Conservation (phyloP, 2,797 vertebrate genomes). For the Spondyliosoma cantharus region DNA sequence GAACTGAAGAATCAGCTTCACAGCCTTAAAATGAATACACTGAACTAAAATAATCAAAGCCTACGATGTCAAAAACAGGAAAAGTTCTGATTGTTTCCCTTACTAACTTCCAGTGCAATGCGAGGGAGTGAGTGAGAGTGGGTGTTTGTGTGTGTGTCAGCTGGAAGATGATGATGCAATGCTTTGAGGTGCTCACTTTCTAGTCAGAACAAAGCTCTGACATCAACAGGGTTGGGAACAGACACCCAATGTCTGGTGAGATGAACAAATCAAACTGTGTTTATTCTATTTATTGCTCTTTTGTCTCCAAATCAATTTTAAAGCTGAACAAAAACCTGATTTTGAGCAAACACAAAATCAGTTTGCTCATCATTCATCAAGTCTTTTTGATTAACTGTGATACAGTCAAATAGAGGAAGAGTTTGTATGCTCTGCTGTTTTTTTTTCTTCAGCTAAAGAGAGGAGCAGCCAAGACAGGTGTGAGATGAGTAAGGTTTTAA, state of each 20-base stretch:
- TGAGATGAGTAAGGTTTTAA: background rate
- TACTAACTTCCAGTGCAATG: constrained; percentile 11
- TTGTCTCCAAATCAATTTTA: background rate
- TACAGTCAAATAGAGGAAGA: background rate
- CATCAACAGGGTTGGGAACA: background rate
- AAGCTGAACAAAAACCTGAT: background rate
- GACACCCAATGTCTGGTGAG: background rate
- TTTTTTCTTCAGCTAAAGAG: background rate
- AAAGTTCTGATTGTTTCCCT: constrained; percentile 1
- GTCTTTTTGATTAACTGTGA: constrained; percentile 24
- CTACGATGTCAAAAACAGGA: background rate
- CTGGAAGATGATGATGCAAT: constrained; percentile 30
- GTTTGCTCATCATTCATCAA: background rate
- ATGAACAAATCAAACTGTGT: background rate
- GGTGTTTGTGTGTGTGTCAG: background rate
- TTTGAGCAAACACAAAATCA: background rate
- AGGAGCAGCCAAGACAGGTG: background rate
- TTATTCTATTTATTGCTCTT: background rate
- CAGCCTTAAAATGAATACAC: constrained; percentile 10
- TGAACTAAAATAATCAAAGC: background rate
- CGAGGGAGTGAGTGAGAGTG: background rate
- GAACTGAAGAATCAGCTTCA: background rate
- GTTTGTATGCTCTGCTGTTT: background rate
- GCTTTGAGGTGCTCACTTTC: constrained; percentile 12
- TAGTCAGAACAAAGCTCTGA: constrained; percentile 11